A percentile compares a stretch with the other conserved stretches of the same genome.
Evolutionary conservation across 2,113 vertebrate genomes (phyloP).

Genomic region (Peucedramus taeniatus): DNA sequence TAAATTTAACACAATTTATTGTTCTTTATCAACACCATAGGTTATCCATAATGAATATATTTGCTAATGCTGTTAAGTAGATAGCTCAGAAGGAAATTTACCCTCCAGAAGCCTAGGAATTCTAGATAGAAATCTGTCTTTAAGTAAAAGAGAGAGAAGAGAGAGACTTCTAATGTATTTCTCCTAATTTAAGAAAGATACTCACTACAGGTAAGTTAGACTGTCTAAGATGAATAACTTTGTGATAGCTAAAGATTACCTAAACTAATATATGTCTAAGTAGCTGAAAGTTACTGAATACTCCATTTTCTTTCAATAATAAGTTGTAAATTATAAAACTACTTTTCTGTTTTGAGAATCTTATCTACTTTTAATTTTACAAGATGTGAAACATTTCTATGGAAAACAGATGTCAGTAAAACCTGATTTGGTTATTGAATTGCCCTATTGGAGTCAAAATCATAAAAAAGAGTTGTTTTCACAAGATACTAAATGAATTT

Average conservation of each 20-base stretch:
- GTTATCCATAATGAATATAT: neutral
- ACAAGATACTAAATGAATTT: neutral
- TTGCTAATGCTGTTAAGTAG: neutral
- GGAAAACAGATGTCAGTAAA: neutral
- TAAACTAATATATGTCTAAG: neutral
- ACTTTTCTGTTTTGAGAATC: neutral
- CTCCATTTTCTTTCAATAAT: neutral
- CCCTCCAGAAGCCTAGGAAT: neutral
- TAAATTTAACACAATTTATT: neutral
- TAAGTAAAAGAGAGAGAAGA: neutral
- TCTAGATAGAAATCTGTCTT: neutral
- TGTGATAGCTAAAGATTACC: neutral
- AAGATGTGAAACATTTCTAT: neutral
- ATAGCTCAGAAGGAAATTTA: neutral
- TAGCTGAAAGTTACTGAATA: neutral
- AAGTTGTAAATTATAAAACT: neutral
- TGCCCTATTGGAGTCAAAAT: neutral
- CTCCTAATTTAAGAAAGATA: neutral
- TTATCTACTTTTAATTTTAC: neutral
- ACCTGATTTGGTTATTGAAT: neutral
- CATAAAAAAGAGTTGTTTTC: neutral
- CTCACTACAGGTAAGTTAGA: neutral
- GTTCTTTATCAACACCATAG: neutral
- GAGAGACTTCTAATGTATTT: neutral
- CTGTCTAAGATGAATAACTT: neutral